Evolutionary conservation across 2,888 invertebrate species (phyloP), one percentile per base, ranked within the genome.

Genomic region (Cephus nigrinus): DNA sequence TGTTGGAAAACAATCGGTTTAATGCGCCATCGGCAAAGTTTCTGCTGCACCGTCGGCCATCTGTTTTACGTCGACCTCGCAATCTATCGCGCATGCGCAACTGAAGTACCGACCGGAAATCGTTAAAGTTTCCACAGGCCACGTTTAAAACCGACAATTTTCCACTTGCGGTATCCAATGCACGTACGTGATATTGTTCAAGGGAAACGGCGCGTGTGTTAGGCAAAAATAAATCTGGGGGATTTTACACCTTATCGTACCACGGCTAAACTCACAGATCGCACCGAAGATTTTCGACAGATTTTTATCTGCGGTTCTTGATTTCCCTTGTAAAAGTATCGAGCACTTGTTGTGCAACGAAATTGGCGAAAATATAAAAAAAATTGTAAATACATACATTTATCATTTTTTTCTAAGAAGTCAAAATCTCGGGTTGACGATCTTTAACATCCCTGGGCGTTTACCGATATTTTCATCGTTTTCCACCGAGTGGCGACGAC

Each of bases 11-110:
- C 68, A 34, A 71, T 34, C 36, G 77, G 81, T 75, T 80, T 82
- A 82, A 82, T 80, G 80, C 80, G 75, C 82, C 80, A 79, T 82
- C 82, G 81, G 81, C 82, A 77, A 76, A 75, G 73, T 72, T 33
- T 72, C 76, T 71, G 78, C 75, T 78, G 34, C 40, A 73, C 76
- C 69, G 74, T 55, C 30, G 55, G 31, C 75, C 31, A 73, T 71
- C 33, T 73, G 73, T 75, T 79, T 77, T 55, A 77, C 77, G 69
- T 78, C 79, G 68, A 68, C 74, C 33, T 73, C 73, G 35, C 76
- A 68, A 75, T 75, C 74, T 69, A 34, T 75, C 32, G 69, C 78
- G 69, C 12, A 74, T 69, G 73, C 68, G 69, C 68, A 36, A 40
- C 55, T 32, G 31, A 77, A 77, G 80, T 78, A 76, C 71, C 78